Evolutionary conservation across 37 sponge, comb jelly and placozoan genomes (phyloP).

Genomic region (Mnemiopsis leidyi): DNA sequence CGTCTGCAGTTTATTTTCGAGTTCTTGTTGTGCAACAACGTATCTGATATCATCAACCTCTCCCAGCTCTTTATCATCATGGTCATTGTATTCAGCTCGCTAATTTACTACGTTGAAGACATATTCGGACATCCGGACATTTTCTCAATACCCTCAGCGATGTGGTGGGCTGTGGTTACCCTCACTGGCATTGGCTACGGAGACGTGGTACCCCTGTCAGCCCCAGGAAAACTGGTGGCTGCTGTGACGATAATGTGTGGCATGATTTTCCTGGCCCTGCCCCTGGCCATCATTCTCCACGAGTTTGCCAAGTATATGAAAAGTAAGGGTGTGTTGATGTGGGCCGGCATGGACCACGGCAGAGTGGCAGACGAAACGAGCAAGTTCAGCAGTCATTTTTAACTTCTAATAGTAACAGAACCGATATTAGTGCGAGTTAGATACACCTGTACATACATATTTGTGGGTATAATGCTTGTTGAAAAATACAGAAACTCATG

Average conservation of each 20-base stretch:
- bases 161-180: constrained; percentile 13
- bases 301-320: constrained; percentile 39
- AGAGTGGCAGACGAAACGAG: background rate
- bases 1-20: constrained; percentile 1
- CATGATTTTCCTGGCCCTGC: background rate
- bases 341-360: background rate
- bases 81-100: background rate
- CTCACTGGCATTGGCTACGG: constrained; percentile 6
- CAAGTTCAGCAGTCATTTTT: background rate
- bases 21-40: background rate
- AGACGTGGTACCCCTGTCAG: background rate
- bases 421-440: too few species aligned
- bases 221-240: background rate
- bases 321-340: background rate
- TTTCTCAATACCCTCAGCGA: background rate
- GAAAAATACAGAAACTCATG: too few species aligned
- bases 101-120: background rate
- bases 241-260: background rate
- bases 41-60: background rate
- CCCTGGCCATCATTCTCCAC: background rate
- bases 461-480: too few species aligned
- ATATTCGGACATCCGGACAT: background rate
- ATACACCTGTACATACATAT: too few species aligned
- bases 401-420: background rate
- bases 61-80: background rate